Evolutionary conservation across 2,888 invertebrate genomes (phyloP).

Genomic region (Ichneumon xanthorius): DNA sequence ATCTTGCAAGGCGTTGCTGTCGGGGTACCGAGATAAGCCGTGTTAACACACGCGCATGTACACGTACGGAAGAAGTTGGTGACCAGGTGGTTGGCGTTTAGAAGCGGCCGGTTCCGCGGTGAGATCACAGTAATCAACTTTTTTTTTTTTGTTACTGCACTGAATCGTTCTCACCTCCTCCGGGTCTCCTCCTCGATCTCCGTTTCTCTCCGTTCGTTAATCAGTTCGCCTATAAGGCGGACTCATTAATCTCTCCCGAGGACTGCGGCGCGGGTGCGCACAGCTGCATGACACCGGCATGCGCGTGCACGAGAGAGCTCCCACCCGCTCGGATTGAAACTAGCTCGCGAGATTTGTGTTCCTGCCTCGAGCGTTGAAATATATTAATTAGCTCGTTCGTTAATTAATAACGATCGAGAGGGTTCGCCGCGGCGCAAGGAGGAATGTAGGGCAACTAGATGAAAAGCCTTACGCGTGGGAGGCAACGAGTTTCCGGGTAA

Average conservation of each 20-base stretch:
- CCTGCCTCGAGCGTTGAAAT: slow-evolving; percentile 38
- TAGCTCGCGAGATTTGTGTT: slow-evolving; percentile 47
- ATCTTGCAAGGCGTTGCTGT: slow-evolving; percentile 59
- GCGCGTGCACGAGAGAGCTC: slow-evolving; percentile 1
- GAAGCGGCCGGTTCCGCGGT: slow-evolving; percentile 58
- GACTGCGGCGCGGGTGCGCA: slow-evolving; percentile 20
- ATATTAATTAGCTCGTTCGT: slow-evolving; percentile 48
- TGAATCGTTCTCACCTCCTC: slow-evolving; percentile 25
- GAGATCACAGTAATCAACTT: slow-evolving; percentile 65
- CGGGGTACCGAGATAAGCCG: slow-evolving; percentile 13
- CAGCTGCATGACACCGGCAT: slow-evolving; percentile 37
- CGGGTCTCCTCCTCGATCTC: slow-evolving; percentile 4
- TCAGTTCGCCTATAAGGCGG: slow-evolving; percentile 47
- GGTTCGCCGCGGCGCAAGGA: not conserved
- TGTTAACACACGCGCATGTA: not conserved
- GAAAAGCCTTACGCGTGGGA: not conserved
- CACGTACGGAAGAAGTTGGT: slow-evolving; percentile 23
- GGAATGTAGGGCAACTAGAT: slow-evolving; percentile 12
- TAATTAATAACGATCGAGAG: slow-evolving; percentile 44
- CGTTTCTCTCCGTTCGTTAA: slow-evolving; percentile 44
- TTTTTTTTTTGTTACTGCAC: slow-evolving; percentile 13
- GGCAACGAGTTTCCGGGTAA: slow-evolving; percentile 10
- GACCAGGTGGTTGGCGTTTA: slow-evolving; percentile 60
- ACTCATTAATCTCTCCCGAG: slow-evolving; percentile 59
- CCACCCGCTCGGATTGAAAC: slow-evolving; percentile 41